A percentile compares a stretch with the other conserved stretches of the same genome.
phyloP scores from a whole-genome alignment of 2,888 invertebrate genomes.

The Leistus spinibarbis region DNA sequence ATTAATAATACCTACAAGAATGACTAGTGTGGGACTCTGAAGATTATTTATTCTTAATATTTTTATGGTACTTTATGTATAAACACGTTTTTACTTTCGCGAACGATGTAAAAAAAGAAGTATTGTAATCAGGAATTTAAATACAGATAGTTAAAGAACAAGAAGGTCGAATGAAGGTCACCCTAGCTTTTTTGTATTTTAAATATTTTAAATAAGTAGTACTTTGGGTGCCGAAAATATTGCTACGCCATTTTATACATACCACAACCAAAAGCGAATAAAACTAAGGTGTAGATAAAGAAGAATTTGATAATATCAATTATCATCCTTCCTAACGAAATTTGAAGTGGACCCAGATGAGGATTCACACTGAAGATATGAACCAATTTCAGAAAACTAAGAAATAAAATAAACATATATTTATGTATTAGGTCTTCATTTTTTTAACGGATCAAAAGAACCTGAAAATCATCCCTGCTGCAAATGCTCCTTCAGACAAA shows the following conservation, averaged over 20 bases:
- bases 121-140: background rate
- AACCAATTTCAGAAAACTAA: slow-evolving; percentile 89
- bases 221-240: background rate
- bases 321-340: slow-evolving; percentile 92
- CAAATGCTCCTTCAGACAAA: slow-evolving; percentile 91
- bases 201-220: too few species aligned
- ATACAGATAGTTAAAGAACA: too few species aligned
- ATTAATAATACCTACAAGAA: too few species aligned
- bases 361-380: slow-evolving; percentile 98
- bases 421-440: background rate
- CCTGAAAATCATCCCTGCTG: slow-evolving; percentile 95
- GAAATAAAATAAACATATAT: too few species aligned
- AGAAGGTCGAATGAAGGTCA: too few species aligned
- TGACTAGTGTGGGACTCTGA: too few species aligned
- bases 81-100: too few species aligned
- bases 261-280: slow-evolving; percentile 97
- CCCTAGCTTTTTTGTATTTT: too few species aligned
- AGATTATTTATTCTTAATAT: too few species aligned
- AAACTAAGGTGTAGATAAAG: slow-evolving; percentile 89
- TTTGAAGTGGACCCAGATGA: slow-evolving; percentile 90
- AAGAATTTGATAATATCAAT: slow-evolving; percentile 96
- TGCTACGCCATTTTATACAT: slow-evolving; percentile 54
- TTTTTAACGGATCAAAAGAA: slow-evolving; percentile 46
- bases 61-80: too few species aligned
- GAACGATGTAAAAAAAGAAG: background rate